A percentile compares a stretch with the other conserved stretches of the same genome.
phyloP scores from a whole-genome alignment of 2,888 invertebrate genomes.

The Ceraclea dissimilis region DNA sequence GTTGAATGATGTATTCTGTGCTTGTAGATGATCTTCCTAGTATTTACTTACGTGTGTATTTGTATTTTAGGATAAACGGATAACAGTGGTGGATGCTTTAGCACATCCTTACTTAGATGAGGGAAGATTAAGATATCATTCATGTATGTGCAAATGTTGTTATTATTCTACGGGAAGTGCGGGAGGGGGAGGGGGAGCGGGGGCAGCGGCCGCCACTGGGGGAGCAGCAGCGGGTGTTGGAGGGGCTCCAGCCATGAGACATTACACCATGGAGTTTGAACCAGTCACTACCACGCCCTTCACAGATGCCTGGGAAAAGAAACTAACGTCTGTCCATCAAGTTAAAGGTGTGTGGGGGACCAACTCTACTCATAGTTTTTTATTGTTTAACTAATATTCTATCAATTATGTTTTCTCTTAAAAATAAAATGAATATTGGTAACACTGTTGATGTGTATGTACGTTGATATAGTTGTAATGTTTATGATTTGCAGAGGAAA shows the following conservation, averaged over 20 bases:
- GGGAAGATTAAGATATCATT: conserved; percentile 96
- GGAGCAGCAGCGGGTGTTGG: conserved; percentile 37
- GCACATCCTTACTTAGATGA: conserved; percentile 97
- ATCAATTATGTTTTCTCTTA: not conserved
- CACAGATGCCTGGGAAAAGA: conserved; percentile 95
- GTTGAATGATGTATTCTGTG: no score
- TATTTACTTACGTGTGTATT: no score
- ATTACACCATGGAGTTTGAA: conserved; percentile 88
- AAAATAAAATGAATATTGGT: not conserved
- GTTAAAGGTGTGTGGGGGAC: conserved; percentile 71
- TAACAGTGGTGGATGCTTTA: conserved; percentile 89
- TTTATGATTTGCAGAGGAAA: conserved; percentile 73
- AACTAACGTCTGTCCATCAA: conserved; percentile 85
- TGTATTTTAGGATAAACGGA: conserved; percentile 71
- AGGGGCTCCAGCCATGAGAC: conserved; percentile 57
- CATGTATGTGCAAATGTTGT: conserved; percentile 99
- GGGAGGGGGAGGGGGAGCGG: conserved; percentile 33
- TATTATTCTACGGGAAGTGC: conserved; percentile 63
- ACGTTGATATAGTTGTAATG: no score
- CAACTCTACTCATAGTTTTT: not conserved
- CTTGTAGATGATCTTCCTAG: no score
- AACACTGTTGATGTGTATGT: no score
- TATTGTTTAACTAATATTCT: not conserved
- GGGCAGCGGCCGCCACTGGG: conserved; percentile 30
- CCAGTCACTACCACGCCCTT: conserved; percentile 85